A percentile compares a stretch with the other conserved stretches of the same genome.
Conservation (phyloP, 2,113 vertebrate genomes). For the Regulus satrapa region DNA sequence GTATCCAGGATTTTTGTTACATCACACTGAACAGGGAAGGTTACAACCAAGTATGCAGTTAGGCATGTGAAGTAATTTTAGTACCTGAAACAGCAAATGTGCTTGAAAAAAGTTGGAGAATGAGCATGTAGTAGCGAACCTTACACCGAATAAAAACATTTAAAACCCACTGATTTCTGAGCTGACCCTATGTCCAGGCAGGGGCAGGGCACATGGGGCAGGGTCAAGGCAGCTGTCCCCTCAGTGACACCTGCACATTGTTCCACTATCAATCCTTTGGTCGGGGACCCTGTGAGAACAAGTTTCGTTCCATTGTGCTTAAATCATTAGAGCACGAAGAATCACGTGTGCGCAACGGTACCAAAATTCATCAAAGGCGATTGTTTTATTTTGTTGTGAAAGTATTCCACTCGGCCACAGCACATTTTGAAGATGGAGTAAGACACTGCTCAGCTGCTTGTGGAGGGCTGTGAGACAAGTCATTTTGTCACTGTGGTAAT, state of each 20-base stretch:
- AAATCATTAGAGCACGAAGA: not conserved
- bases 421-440: not conserved
- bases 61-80: not conserved
- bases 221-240: not conserved
- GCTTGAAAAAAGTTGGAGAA: not conserved
- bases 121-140: not conserved
- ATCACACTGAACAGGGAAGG: no score
- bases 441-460: not conserved
- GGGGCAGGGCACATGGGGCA: not conserved
- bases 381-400: not conserved
- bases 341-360: not conserved
- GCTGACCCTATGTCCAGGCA: not conserved
- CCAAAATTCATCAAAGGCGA: not conserved
- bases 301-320: rapidly evolving
- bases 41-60: not conserved
- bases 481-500: rapidly evolving
- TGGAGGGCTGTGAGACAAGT: not conserved
- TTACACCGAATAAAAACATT: not conserved
- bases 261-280: not conserved
- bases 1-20: not conserved
- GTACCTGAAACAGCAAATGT: not conserved
- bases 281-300: not conserved
- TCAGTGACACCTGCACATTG: not conserved
- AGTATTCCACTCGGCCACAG: not conserved
- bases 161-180: not conserved